A percentile compares a stretch with the other conserved stretches of the same genome.
phyloP scores from a whole-genome alignment of 2,888 invertebrate species.

The Piscicola geometra region DNA sequence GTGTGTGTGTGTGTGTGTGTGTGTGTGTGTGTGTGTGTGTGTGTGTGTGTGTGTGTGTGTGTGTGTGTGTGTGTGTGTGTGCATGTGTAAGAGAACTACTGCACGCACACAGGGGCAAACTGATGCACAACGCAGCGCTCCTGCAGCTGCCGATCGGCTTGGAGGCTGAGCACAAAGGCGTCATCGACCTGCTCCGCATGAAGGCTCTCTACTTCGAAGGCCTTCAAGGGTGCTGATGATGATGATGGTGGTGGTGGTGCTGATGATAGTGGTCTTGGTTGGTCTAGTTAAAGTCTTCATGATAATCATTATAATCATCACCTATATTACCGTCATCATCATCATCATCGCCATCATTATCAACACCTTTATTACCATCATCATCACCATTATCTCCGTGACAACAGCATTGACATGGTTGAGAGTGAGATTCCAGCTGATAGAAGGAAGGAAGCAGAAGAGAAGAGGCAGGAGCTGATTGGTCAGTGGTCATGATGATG shows the following conservation, averaged over 20 bases:
- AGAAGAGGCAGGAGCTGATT: constrained; percentile 78
- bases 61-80: background rate
- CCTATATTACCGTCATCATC: too few relatives aligned
- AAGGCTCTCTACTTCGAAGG: constrained; percentile 92
- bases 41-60: background rate
- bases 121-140: constrained; percentile 92
- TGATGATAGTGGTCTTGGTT: too few relatives aligned
- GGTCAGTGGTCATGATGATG: constrained; percentile 49
- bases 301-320: too few relatives aligned
- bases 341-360: too few relatives aligned
- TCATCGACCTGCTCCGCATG: constrained; percentile 80
- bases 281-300: too few relatives aligned
- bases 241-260: too few relatives aligned
- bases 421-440: constrained; percentile 81
- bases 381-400: background rate
- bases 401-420: constrained; percentile 63
- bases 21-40: background rate
- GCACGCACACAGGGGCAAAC: constrained; percentile 65
- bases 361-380: too few relatives aligned
- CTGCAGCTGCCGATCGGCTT: constrained; percentile 91
- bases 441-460: constrained; percentile 66
- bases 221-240: constrained; percentile 72
- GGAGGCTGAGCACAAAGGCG: constrained; percentile 77
- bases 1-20: background rate
- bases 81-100: too few relatives aligned